Base-by-base conservation (phyloP, 2,113 vertebrate species). In the Coryphaenoides rupestris region DNA sequence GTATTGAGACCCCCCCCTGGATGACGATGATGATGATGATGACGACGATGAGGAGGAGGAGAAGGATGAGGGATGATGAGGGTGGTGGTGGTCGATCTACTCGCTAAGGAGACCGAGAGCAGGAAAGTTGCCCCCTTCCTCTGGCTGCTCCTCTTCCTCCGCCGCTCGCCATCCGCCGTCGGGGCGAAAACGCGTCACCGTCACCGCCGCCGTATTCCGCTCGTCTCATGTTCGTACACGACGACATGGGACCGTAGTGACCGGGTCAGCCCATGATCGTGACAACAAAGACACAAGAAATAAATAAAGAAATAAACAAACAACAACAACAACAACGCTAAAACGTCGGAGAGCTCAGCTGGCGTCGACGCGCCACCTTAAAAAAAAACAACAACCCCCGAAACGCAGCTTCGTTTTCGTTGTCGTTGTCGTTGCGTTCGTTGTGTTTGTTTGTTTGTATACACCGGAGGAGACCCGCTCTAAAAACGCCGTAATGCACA, bases 91-190 rank as follows among this genome's bases (percentile, higher is more conserved):
- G n/a, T n/a, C n/a, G n/a, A n/a, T n/a, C n/a, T n/a, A n/a, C n/a
- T n/a, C n/a, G n/a, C n/a, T n/a, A n/a, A n/a, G n/a, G n/a, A n/a
- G n/a, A n/a, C n/a, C n/a, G n/a, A n/a, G n/a, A n/a, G 88, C 86
- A 80, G 80, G 68, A 84, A 82, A 67, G 77, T 80, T 78, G 85
- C 77, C 78, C 84, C 67, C 77, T 64, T 79, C 84, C 70, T 72
- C 78, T n/a, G n/a, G n/a, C n/a, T n/a, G n/a, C n/a, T n/a, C n/a
- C n/a, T n/a, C n/a, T n/a, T n/a, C n/a, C n/a, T n/a, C n/a, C 85
- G 68, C 78, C 86, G 68, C 83, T 85, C 79, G 86, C 88, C 93
- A 91, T 84, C 88, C 84, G 91, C 84, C 88, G 88, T 81, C 79
- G 83, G 71, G 80, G 79, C 80, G 80, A 73, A 60, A 80, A 63